phyloP scores from a whole-genome alignment of 2,113 vertebrate genomes.

The Gallinago media region DNA sequence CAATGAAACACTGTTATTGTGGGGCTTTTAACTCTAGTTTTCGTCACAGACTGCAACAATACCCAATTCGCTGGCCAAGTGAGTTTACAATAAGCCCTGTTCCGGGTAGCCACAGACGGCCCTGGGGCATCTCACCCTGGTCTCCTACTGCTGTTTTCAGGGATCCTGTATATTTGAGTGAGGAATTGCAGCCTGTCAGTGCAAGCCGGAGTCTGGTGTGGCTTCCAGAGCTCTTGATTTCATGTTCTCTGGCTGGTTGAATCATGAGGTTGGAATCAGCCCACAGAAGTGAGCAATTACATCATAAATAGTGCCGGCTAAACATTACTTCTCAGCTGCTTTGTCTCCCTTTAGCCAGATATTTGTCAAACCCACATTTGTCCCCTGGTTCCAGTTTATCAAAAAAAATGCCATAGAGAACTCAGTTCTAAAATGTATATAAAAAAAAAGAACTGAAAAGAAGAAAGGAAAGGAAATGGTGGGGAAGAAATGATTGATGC shows the following conservation, averaged over 20 bases:
- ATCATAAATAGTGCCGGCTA: background rate
- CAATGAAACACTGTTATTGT: background rate
- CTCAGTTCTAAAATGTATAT: background rate
- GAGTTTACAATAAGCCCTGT: background rate
- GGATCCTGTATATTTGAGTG: background rate
- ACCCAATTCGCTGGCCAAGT: background rate
- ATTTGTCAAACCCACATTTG: background rate
- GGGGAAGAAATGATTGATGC: background rate
- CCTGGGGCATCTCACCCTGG: background rate
- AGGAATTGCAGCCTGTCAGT: background rate
- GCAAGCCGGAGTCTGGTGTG: background rate
- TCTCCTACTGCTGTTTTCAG: background rate
- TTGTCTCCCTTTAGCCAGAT: background rate
- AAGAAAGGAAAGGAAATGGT: background rate
- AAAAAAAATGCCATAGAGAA: background rate
- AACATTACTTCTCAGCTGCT: background rate
- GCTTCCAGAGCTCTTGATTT: background rate
- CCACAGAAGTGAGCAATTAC: background rate
- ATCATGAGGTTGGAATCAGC: background rate
- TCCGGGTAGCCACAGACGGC: background rate
- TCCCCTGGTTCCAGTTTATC: background rate
- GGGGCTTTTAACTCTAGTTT: background rate
- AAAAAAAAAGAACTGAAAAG: background rate
- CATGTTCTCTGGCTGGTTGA: background rate
- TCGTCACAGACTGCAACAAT: background rate